phyloP scores from a whole-genome alignment of 2,888 invertebrate genomes.

The Panopea generosa region DNA sequence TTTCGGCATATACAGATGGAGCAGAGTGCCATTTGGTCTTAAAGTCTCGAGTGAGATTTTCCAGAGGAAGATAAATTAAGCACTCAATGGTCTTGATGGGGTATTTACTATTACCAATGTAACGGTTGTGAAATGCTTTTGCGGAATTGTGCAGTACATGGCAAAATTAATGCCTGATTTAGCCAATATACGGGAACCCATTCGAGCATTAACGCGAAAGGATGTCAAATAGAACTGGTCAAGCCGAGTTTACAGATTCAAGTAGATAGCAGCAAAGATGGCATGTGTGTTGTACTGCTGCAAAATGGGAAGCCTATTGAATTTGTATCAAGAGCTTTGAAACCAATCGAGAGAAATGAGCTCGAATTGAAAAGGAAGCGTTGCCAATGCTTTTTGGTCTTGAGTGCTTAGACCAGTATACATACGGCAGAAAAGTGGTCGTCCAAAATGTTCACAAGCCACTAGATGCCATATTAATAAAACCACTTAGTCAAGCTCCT shows the following conservation, averaged over 20 bases:
- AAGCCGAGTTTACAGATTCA: conserved; percentile 50
- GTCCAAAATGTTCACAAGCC: conserved; percentile 59
- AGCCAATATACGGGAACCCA: conserved; percentile 31
- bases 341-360: conserved; percentile 59
- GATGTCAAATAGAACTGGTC: conserved; percentile 19
- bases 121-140: conserved; percentile 52
- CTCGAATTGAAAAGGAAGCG: conserved; percentile 66
- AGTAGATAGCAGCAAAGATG: conserved; percentile 59
- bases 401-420: conserved; percentile 57
- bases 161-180: conserved; percentile 39
- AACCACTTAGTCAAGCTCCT: conserved; percentile 45
- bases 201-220: conserved; percentile 23
- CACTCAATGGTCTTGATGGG: conserved; percentile 35
- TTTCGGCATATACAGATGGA: conserved; percentile 57
- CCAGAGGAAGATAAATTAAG: conserved; percentile 45
- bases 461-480: conserved; percentile 46
- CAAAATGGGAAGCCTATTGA: conserved; percentile 60
- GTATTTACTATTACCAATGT: conserved; percentile 35
- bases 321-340: conserved; percentile 58
- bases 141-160: conserved; percentile 65
- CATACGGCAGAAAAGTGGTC: conserved; percentile 37
- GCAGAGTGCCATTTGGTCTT: conserved; percentile 49
- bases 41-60: conserved; percentile 55
- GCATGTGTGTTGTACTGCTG: conserved; percentile 54
- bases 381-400: conserved; percentile 51